Conservation (phyloP, 2,888 invertebrate genomes). For the Prosapia bicincta region DNA sequence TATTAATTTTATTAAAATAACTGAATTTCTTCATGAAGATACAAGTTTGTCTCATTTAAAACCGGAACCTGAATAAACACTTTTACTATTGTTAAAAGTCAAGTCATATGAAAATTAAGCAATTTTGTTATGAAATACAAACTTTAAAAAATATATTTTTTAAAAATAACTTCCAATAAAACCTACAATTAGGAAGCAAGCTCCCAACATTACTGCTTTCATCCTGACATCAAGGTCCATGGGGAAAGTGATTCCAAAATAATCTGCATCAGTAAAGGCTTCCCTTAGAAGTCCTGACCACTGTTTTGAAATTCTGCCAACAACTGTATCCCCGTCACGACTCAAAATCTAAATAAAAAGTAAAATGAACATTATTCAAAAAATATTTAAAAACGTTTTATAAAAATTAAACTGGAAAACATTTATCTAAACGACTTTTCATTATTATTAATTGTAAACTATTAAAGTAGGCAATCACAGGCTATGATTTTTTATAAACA, state of each 20-base stretch:
- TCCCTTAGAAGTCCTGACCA: slow-evolving; percentile 84
- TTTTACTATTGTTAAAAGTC: too few species aligned
- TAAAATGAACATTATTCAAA: slow-evolving; percentile 7
- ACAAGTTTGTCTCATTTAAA: too few species aligned
- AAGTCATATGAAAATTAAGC: too few species aligned
- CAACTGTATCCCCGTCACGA: slow-evolving; percentile 67
- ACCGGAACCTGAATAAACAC: too few species aligned
- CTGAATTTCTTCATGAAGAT: too few species aligned
- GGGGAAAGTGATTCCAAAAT: slow-evolving; percentile 89
- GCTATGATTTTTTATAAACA: slow-evolving; percentile 9
- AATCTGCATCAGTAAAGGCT: slow-evolving; percentile 80
- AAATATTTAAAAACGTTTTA: too few species aligned
- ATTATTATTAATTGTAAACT: too few species aligned
- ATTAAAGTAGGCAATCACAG: neutral
- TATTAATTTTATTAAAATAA: too few species aligned
- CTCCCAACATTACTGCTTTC: slow-evolving; percentile 76
- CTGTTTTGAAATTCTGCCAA: slow-evolving; percentile 86
- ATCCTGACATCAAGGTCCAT: slow-evolving; percentile 82
- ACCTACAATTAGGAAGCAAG: slow-evolving; percentile 78
- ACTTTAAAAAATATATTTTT: too few species aligned
- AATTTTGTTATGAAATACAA: too few species aligned
- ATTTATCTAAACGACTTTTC: neutral
- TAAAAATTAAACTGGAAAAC: slow-evolving; percentile 4
- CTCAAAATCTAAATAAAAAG: slow-evolving; percentile 61
- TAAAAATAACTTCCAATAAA: too few species aligned